These are phyloP conservation scores for Brevimyrus niger DNA, from an alignment of 2,113 vertebrate genomes.

Conservation along the genomic window DNA sequence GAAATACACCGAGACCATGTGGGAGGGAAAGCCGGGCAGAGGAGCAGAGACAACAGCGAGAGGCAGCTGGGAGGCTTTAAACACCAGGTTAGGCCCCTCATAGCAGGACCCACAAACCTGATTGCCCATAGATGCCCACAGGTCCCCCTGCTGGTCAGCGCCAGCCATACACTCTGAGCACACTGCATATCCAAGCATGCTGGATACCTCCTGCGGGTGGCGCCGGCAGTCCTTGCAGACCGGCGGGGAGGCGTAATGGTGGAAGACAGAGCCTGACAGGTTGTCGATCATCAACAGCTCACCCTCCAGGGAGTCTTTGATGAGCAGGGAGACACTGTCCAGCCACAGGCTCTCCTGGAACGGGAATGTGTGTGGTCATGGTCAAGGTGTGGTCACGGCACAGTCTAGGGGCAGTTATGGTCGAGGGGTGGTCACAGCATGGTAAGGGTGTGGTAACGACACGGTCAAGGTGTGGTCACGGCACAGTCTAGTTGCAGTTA, in stretches of 20 bases:
- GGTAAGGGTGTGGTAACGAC: no score
- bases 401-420: background rate
- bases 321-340: constrained; percentile 99
- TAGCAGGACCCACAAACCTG: background rate
- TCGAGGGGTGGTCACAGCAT: no score
- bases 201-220: constrained; percentile 84
- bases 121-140: background rate
- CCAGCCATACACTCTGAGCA: background rate
- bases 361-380: constrained; percentile 5
- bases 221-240: constrained; percentile 82
- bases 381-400: background rate
- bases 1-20: background rate
- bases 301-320: constrained; percentile 96
- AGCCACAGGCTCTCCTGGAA: constrained; percentile 96
- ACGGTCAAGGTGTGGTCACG: no score
- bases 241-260: constrained; percentile 90
- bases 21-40: background rate
- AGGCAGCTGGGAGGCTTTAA: background rate
- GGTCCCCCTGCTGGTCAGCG: background rate
- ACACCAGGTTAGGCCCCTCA: background rate
- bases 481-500: no score
- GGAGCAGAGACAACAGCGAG: background rate
- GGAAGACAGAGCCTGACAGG: constrained; percentile 97
- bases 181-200: no score
- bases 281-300: constrained; percentile 99